A percentile compares a stretch with the other conserved stretches of the same genome.
These are phyloP conservation scores for Pempheris klunzingeri DNA, from an alignment of 2,797 vertebrate species.

Conservation along the genomic window DNA sequence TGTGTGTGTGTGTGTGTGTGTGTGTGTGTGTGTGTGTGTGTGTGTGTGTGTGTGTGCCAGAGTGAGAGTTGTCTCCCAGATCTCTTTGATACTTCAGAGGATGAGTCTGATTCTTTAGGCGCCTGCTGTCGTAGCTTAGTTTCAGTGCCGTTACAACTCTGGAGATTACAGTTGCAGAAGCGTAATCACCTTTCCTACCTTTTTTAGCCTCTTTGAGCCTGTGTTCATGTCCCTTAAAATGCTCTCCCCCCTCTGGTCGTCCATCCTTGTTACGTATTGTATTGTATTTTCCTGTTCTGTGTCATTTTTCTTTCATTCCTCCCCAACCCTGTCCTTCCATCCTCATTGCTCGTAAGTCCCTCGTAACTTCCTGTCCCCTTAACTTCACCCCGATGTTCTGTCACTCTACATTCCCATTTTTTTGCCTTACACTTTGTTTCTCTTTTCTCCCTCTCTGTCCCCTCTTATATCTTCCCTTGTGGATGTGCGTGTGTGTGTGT, in stretches of 20 bases:
- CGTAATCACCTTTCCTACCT: neutral
- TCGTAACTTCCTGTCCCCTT: slow-evolving; percentile 42
- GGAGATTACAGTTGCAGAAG: slow-evolving; percentile 13
- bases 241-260: neutral
- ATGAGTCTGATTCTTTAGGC: slow-evolving; percentile 42
- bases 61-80: slow-evolving; percentile 40
- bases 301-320: slow-evolving; percentile 3
- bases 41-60: neutral
- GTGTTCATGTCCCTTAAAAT: slow-evolving; percentile 14
- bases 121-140: slow-evolving; percentile 13
- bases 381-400: slow-evolving; percentile 52
- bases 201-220: neutral
- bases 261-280: slow-evolving; percentile 3
- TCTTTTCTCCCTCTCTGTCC: slow-evolving; percentile 51
- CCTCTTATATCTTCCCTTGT: slow-evolving; percentile 31
- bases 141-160: slow-evolving; percentile 23
- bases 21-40: neutral
- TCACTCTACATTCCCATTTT: slow-evolving; percentile 53
- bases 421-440: slow-evolving; percentile 25
- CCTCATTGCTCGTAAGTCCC: slow-evolving; percentile 23
- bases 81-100: slow-evolving; percentile 40
- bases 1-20: slow-evolving; percentile 21
- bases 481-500: neutral
- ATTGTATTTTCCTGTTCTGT: neutral
- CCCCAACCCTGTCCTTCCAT: slow-evolving; percentile 27